Evolutionary conservation across 2,888 invertebrate genomes (phyloP), one percentile per base, ranked within the genome.

Genomic region (Cotesia congregata): DNA sequence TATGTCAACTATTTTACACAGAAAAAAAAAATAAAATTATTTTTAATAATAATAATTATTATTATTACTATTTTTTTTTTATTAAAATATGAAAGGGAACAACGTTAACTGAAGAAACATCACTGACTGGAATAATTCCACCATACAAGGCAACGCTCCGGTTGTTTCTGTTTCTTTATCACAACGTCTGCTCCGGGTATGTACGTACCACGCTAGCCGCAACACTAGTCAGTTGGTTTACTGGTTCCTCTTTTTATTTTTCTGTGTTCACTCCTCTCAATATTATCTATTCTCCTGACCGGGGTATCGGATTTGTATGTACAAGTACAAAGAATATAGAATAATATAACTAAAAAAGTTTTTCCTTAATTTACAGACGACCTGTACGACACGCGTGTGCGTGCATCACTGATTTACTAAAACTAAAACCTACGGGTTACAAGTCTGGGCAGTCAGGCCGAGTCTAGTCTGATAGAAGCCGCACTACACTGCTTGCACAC

Each of bases 91-190:
- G 64, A 40, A 20, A 20, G 12, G 62, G 30, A 30, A 68, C 39
- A 41, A 62, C 20, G 30, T 70, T 41, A 67, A 67, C 67, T 67
- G 3, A 30, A n/a, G 12, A 30, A 67, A 41, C 12, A 6, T 6
- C 73, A 74, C 75, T 68, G 75, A 79, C 80, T 77, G 50, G 12
- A 50, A 50, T 50, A 50, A 50, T 82, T 83, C 81, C 83, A 83
- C 85, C 86, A 85, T 85, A 84, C 83, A 85, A 88, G 86, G 85
- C 85, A 86, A 86, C 86, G 86, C 87, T 85, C 85, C 85, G 84
- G 83, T 83, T 84, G 84, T 85, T 85, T 84, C 83, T 84, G 83
- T 85, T 85, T 84, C 83, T 84, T 83, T 85, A 84, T 82, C 85
- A 85, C 87, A 85, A 74, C 69, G 65, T 67, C 71, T 67, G 64